Base-by-base conservation (phyloP, 2,113 vertebrate species). In the Gasterosteus aculeatus region DNA sequence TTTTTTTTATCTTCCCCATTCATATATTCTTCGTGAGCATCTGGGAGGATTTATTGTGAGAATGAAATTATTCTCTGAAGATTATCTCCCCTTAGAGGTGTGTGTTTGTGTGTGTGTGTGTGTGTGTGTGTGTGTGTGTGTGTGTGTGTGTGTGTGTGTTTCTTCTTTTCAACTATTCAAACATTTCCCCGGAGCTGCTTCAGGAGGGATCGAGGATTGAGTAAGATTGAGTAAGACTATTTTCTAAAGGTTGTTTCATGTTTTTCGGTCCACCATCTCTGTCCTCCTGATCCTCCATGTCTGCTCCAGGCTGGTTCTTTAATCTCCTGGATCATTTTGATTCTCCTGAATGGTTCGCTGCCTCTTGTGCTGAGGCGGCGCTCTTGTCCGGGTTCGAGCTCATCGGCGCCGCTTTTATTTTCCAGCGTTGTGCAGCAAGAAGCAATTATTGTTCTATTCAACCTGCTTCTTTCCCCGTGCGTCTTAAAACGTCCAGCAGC, bases 251-350 rank as follows among this genome's bases (percentile, higher is more conserved):
- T 58, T 75, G 26, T 19, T 56, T 57, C 7, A 8, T 57, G 15
- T 18, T 10, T 72, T 64, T 67, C 35, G 35, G 35, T 4, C 5
- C 9, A 6, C 58, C n/a, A 6, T 19, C 31, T 11, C 57, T 5
- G 15, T 8, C 56, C 57, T 19, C 16, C 51, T 80, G 80, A 31
- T 83, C 72, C 69, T 47, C 26, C 77, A 1, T 60, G 15, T 82
- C 76, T 33, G 80, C 88, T 65, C 72, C 76, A 51, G 86, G 89
- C 81, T 74, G 72, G 46, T 63, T 83, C 80, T 88, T 88, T 90
- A 86, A 91, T 92, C 91, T 86, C n/a, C 61, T 39, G 76, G 74
- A 88, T 91, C 80, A 63, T 87, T 89, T 82, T 86, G 72, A 88
- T 90, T 26, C 86, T 87, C 62, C 61, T 78, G 62, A 84, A 81